Evolutionary conservation across 2,888 invertebrate genomes (phyloP), one percentile per base, ranked within the genome.

Genomic region (Onthophagus sagittarius): DNA sequence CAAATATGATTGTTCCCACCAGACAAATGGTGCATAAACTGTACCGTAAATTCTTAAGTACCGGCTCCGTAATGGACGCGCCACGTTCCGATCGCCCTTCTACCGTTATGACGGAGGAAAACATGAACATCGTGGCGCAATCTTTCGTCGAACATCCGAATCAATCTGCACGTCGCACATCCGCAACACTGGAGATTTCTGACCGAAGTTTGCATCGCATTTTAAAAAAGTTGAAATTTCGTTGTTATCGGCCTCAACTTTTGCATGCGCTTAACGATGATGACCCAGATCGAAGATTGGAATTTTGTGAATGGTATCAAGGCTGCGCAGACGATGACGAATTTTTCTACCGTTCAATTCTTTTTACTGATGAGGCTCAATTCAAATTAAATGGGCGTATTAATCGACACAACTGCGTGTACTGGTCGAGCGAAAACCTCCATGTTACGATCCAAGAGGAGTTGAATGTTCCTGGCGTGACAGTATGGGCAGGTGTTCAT

Each of bases 361-460:
- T 80, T 33, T 79, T 74, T 77, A 72, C 73, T n/a, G 78, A 79
- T 73, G 78, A 80, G 72, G 79, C 77, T 63, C 75, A 72, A 23
- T 80, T 81, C 72, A 78, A 79, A 71, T 71, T 79, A 13, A 80
- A 79, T 75, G 78, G 79, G 32, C 65, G 72, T 5, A 73, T 81
- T 15, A 81, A 80, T 71, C 73, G 78, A 15, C 78, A 80, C 73
- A 81, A 80, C 71, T 79, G 76, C 69, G 72, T 75, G 31, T 73
- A 73, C 53, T 73, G 73, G 70, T 33, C 63, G 23, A 65, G 39
- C 62, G 70, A 75, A 69, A 79, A 78, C 77, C 77, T 77, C 14
- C 75, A 80, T 69, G 70, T 72, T 72, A 62, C 70, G 64, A 76
- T 78, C 14, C 72, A 74, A 63, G 15, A 77, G 71, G 76, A 76